Base-by-base conservation (phyloP, 2,797 vertebrate species). In the Phyllotis vaccarum region DNA sequence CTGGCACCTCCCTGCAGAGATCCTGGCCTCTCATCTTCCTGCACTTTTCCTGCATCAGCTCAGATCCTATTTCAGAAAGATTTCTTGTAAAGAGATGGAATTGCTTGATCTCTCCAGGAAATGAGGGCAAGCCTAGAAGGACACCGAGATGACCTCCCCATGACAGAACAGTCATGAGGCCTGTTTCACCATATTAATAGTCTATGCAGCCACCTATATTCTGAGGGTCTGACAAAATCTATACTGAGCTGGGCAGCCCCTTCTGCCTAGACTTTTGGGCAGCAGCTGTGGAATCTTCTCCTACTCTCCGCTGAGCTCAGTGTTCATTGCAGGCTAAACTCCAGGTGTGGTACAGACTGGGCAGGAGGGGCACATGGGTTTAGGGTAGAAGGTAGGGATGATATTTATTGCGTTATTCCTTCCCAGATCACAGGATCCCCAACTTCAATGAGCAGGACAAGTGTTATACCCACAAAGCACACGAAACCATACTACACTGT, bases 81-180 rank as follows among this genome's bases (percentile, higher is more conserved):
- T 76, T 76, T 68, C 70, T 96, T 90, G 94, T 79, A 72, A 95
- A 94, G 90, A 90, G 72, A 40, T 68, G 27, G 81, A 64, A 37
- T 19, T n/a, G 31, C 62, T 89, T 87, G 89, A 82, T 75, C 12
- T 81, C 66, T 9, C 82, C 43, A 49, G 93, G 89, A 95, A 75
- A n/a, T 13, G 17, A 72, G 81, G 82, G 16, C 58, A 12, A 14
- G 89, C 17, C 29, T 64, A 13, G 75, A 79, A 68, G 75, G 89
- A 82, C 29, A 56, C 31, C 2, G 2, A 24, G 37, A 24, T 72
- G 49, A 29, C 64, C 62, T 72, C n/a, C 13, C 62, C 0, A 56
- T 60, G 72, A 89, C 8, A 52, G 74, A 81, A 64, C 17, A 54
- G 54, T n/a, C 31, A n/a, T 24, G 54, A 76, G 43, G 60, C 60